phyloP scores from a whole-genome alignment of 2,797 vertebrate species.

The Stomatorhinus walkeri region DNA sequence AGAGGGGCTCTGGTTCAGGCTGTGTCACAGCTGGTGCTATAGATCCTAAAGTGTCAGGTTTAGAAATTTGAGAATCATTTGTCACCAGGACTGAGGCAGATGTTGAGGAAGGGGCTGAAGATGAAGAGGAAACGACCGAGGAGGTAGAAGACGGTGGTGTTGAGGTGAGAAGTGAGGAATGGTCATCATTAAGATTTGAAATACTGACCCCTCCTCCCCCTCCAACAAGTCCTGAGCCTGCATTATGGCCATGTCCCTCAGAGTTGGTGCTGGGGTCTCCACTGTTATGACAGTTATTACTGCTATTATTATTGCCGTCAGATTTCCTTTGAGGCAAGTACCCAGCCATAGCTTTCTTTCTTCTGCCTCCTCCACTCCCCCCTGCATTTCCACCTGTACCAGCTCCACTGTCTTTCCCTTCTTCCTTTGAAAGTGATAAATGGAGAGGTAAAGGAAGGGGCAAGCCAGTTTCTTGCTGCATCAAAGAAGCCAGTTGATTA shows the following conservation, averaged over 20 bases:
- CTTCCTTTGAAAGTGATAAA: conserved; percentile 66
- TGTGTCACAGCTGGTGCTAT: conserved; percentile 50
- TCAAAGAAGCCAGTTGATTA: conserved; percentile 69
- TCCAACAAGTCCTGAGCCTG: conserved; percentile 58
- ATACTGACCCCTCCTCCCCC: conserved; percentile 56
- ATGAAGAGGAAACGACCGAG: conserved; percentile 59
- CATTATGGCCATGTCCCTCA: conserved; percentile 58
- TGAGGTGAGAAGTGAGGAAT: conserved; percentile 59
- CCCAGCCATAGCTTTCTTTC: conserved; percentile 73
- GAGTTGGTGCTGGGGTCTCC: conserved; percentile 32
- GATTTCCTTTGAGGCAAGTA: conserved; percentile 70
- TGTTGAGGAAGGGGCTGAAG: conserved; percentile 58
- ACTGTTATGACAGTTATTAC: conserved; percentile 49
- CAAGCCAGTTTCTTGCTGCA: conserved; percentile 69
- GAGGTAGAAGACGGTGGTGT: conserved; percentile 58
- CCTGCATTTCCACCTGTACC: conserved; percentile 46
- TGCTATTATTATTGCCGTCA: conserved; percentile 48
- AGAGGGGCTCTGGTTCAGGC: conserved; percentile 67
- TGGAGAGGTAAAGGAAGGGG: conserved; percentile 70
- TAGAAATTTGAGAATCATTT: conserved; percentile 58
- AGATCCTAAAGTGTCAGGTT: conserved; percentile 53
- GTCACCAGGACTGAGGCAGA: conserved; percentile 64
- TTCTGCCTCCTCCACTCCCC: conserved; percentile 56
- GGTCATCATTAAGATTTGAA: conserved; percentile 56
- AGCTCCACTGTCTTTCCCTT: conserved; percentile 48